These are phyloP conservation scores for Lamellibrachia luymesi DNA, from an alignment of 1,140 invertebrate genomes.

Conservation along the genomic window DNA sequence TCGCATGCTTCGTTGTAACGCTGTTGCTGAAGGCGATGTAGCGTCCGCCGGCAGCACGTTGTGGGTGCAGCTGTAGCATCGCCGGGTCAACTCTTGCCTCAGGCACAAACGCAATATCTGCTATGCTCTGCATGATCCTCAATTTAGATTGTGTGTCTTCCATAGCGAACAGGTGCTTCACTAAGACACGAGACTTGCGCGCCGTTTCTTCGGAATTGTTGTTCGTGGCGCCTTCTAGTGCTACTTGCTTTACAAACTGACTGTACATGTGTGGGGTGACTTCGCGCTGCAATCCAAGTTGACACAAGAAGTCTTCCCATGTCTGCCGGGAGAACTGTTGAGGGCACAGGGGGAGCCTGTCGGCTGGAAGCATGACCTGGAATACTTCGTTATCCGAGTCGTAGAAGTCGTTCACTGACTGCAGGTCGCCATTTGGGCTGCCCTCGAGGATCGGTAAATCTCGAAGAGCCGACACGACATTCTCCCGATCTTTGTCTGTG, in stretches of 20 bases:
- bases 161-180: constrained; percentile 18
- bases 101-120: background rate
- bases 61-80: background rate
- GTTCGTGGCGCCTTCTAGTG: background rate
- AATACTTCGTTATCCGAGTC: constrained; percentile 21
- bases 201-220: constrained; percentile 15
- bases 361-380: constrained; percentile 12
- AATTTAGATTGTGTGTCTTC: background rate
- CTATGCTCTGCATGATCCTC: background rate
- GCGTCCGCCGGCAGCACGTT: background rate
- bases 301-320: constrained; percentile 24
- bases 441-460: constrained; percentile 8
- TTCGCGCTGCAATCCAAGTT: constrained; percentile 22
- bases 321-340: constrained; percentile 17
- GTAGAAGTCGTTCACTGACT: constrained; percentile 14
- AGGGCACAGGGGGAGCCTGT: constrained; percentile 8
- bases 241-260: constrained; percentile 22
- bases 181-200: constrained; percentile 21
- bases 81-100: background rate
- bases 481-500: background rate
- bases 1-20: constrained; percentile 18
- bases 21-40: constrained; percentile 26
- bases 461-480: constrained; percentile 17
- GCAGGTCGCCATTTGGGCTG: background rate
- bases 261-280: constrained; percentile 11